Percentiles rank a stretch among this genome's conserved stretches.
These are phyloP conservation scores for Trachythela sp. DNA, from an alignment of 64 coral and sea anemone genomes.

Conservation along the genomic window DNA sequence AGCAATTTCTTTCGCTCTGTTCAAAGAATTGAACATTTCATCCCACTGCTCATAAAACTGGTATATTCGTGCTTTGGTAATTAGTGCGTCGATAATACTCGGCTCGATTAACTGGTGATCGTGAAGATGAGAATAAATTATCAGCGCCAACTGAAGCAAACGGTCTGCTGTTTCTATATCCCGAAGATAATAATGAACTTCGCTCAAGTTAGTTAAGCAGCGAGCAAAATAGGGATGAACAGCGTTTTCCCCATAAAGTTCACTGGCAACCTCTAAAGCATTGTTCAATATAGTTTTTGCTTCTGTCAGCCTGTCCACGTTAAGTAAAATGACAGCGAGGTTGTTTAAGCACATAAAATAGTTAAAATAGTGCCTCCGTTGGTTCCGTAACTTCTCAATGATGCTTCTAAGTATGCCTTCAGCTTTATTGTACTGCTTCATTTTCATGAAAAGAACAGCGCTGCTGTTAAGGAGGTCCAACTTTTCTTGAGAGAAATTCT, in stretches of 20 bases:
- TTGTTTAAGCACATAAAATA: background rate
- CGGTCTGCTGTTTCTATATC: background rate
- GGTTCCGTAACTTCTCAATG: background rate
- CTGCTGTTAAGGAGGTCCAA: background rate
- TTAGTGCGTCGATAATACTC: background rate
- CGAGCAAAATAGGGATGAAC: background rate
- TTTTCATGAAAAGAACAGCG: conserved; percentile 2
- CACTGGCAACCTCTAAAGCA: background rate
- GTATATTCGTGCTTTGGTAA: background rate
- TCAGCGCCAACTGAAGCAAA: background rate
- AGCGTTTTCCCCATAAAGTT: conserved; percentile 5
- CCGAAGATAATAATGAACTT: background rate
- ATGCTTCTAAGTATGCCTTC: background rate
- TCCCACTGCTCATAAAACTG: background rate
- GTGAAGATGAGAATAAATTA: background rate
- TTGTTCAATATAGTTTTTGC: background rate
- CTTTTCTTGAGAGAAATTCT: background rate
- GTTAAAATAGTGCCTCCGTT: too few relatives aligned
- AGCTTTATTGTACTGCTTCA: conserved; percentile 1
- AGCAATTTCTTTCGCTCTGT: background rate
- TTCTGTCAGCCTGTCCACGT: background rate
- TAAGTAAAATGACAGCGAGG: conserved; percentile 10
- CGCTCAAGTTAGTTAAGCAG: background rate
- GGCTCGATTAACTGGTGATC: background rate
- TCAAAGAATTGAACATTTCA: background rate